phyloP scores from a whole-genome alignment of 2,113 vertebrate genomes.

The Chlamydotis undulata region DNA sequence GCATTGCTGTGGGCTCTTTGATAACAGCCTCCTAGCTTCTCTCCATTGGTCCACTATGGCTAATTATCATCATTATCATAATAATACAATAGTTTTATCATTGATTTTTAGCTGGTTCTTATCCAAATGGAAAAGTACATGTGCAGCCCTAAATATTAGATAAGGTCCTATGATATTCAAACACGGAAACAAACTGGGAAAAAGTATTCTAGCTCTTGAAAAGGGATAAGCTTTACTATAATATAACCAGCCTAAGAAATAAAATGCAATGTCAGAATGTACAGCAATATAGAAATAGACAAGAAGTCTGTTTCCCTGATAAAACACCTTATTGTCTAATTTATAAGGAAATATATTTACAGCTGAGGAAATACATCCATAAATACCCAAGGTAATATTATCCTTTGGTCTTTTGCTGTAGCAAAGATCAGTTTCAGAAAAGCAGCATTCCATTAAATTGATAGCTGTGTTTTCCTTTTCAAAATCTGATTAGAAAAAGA shows the following conservation, averaged over 20 bases:
- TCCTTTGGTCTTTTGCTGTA: background rate
- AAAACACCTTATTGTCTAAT: background rate
- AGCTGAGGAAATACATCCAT: background rate
- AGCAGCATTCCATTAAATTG: background rate
- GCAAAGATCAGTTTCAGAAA: slow-evolving; percentile 29
- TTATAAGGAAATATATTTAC: background rate
- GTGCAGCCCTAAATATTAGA: background rate
- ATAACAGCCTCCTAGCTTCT: background rate
- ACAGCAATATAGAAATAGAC: background rate
- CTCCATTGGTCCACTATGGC: background rate
- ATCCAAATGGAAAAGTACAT: fast-evolving
- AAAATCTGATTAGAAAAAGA: slow-evolving; percentile 31
- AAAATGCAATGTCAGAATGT: background rate
- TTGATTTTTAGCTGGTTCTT: background rate
- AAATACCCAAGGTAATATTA: slow-evolving; percentile 1
- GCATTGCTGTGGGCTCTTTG: background rate
- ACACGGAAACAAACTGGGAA: background rate
- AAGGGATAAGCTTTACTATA: background rate
- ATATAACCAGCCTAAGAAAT: background rate
- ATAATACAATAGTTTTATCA: background rate
- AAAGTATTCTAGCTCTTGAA: background rate
- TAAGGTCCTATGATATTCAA: background rate
- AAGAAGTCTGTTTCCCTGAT: background rate
- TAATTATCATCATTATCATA: background rate
- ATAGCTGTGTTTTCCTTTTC: slow-evolving; percentile 15